These are phyloP conservation scores for Hycleus cichorii DNA, from an alignment of 1,140 invertebrate genomes.

Conservation along the genomic window DNA sequence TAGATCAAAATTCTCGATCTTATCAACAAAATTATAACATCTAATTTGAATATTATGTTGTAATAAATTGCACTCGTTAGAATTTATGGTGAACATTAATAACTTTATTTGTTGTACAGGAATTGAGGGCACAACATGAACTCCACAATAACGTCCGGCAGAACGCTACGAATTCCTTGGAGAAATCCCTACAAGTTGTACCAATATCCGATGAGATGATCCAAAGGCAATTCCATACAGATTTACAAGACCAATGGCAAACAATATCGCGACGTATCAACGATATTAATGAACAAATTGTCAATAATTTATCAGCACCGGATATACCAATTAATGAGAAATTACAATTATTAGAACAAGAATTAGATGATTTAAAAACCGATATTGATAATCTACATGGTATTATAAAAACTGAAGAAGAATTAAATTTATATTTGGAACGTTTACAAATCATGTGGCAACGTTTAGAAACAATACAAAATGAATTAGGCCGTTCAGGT, in stretches of 20 bases:
- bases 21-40: too few species aligned
- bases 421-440: slow-evolving; percentile 71
- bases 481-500: slow-evolving; percentile 66
- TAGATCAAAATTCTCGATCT: not conserved
- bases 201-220: slow-evolving; percentile 73
- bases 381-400: slow-evolving; percentile 63
- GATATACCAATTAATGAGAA: slow-evolving; percentile 65
- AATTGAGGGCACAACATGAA: slow-evolving; percentile 79
- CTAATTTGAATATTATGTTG: too few species aligned
- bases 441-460: slow-evolving; percentile 65
- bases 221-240: slow-evolving; percentile 66
- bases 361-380: slow-evolving; percentile 59
- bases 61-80: too few species aligned
- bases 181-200: slow-evolving; percentile 67
- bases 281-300: slow-evolving; percentile 56
- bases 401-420: slow-evolving; percentile 72
- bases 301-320: slow-evolving; percentile 59
- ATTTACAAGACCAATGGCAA: slow-evolving; percentile 69
- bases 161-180: slow-evolving; percentile 63
- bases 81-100: not conserved
- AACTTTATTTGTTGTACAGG: slow-evolving; percentile 41
- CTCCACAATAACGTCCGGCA: slow-evolving; percentile 70
- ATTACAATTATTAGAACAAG: slow-evolving; percentile 61
- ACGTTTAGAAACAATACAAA: slow-evolving; percentile 66
- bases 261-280: slow-evolving; percentile 55